Conservation (phyloP, 2,888 invertebrate genomes). For the Machimus atricapillus region DNA sequence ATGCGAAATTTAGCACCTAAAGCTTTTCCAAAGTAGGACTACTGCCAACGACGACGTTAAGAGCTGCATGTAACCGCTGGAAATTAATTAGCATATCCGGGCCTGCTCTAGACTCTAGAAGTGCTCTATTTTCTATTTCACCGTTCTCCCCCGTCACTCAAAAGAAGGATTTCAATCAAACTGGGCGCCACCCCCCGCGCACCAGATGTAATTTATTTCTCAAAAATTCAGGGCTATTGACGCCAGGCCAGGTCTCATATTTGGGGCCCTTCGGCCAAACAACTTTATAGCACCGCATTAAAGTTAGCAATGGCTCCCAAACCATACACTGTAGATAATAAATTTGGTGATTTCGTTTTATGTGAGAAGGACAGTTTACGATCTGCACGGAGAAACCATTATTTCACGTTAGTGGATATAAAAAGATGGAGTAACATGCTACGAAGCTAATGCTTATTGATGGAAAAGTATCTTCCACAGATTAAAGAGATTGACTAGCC, state of each 20-base stretch:
- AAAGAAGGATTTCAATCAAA: neutral
- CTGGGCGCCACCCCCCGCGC: neutral
- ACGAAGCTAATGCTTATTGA: neutral
- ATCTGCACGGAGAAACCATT: neutral
- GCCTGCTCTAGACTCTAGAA: neutral
- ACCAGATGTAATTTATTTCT: neutral
- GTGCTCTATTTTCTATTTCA: neutral
- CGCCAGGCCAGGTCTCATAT: neutral
- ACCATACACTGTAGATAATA: neutral
- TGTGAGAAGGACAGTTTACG: neutral
- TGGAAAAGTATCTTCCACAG: neutral
- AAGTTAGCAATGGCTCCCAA: neutral
- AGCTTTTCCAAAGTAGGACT: neutral
- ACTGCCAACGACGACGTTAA: neutral
- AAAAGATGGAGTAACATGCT: neutral
- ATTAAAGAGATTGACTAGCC: neutral
- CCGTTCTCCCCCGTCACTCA: neutral
- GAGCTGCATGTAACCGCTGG: neutral
- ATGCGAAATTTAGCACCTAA: neutral
- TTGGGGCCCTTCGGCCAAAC: neutral
- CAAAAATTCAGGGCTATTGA: neutral
- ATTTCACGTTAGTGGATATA: neutral
- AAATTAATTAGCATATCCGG: neutral
- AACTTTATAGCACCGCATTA: neutral
- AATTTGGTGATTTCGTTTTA: neutral